Evolutionary conservation across 1,140 invertebrate species (phyloP).

Genomic region (Nymphalis io): DNA sequence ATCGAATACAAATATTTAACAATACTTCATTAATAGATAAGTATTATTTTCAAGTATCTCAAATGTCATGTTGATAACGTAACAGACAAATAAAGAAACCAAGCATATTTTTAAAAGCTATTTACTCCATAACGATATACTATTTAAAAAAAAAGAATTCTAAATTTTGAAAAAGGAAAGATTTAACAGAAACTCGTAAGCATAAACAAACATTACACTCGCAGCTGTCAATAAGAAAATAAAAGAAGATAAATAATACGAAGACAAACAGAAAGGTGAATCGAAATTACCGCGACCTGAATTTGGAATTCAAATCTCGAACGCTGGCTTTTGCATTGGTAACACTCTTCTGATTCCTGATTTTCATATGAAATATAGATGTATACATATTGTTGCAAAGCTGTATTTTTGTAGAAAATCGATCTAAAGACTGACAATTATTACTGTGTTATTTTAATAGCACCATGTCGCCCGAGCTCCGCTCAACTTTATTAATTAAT

Average conservation of each 20-base stretch:
- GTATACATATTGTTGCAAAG: background rate
- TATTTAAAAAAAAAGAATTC: no score
- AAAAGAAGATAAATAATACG: constrained; percentile 77
- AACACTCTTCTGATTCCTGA: constrained; percentile 16
- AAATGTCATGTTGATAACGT: no score
- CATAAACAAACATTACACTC: constrained; percentile 71
- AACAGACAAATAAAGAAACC: no score
- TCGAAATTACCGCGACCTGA: constrained; percentile 66
- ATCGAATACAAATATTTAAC: no score
- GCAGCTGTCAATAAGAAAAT: constrained; percentile 68
- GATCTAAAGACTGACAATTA: no score
- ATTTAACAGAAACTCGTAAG: constrained; percentile 48
- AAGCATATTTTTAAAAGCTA: no score
- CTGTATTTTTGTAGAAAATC: background rate
- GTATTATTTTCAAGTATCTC: no score
- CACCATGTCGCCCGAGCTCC: no score
- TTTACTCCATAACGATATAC: background rate
- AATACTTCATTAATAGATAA: no score
- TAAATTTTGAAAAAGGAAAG: constrained; percentile 2
- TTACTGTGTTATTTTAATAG: no score
- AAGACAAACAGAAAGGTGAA: constrained; percentile 79
- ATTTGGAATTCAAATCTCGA: constrained; percentile 81
- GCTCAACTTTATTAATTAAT: no score
- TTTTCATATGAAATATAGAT: constrained; percentile 12
- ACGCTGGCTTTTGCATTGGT: constrained; percentile 61